Evolutionary conservation across 2,888 invertebrate species (phyloP), one percentile per base, ranked within the genome.

Genomic region (Agriopis marginaria): DNA sequence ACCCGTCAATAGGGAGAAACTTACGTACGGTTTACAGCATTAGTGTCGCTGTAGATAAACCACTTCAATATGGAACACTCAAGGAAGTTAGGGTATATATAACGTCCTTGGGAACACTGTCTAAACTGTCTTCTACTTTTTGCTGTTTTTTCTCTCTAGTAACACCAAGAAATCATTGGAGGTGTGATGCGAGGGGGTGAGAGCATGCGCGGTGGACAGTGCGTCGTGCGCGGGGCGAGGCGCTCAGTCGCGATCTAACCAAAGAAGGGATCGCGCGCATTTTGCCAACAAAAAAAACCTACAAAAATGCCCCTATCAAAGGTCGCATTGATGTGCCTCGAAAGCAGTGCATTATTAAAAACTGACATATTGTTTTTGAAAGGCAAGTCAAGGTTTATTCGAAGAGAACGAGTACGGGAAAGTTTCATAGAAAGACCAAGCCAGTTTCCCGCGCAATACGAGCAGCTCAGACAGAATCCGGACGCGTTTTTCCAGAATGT

Each of bases 291-390:
- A 65, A 64, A 63, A n/a, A 32, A 9, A 10, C n/a, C 9, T 17
- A 65, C 44, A 50, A 67, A 62, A 65, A 72, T 76, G 76, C 71
- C 74, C 17, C 66, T 70, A 11, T 70, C 76, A 51, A 70, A 66
- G 66, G 66, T 51, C 12, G 73, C 74, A 45, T 10, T 74, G 7
- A 66, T 73, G 49, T 73, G 74, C 62, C 70, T 76, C 17, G 74
- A 76, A 44, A 70, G 55, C 56, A 73, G 63, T 62, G 6, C 62
- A 23, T 67, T 66, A 42, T 42, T 76, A n/a, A 65, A 63, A 55
- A 53, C 62, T 49, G 75, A 76, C 40, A 42, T 65, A 23, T 17
- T 76, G 23, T 71, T 70, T 66, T 64, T 56, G 58, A 54, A 65
- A 64, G 47, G 49, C 49, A 74, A 40, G 64, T 51, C 47, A 58